Percentiles rank a stretch among this genome's conserved stretches.
Evolutionary conservation across 2,888 invertebrate genomes (phyloP).

Genomic region (Odontomyia ornata): DNA sequence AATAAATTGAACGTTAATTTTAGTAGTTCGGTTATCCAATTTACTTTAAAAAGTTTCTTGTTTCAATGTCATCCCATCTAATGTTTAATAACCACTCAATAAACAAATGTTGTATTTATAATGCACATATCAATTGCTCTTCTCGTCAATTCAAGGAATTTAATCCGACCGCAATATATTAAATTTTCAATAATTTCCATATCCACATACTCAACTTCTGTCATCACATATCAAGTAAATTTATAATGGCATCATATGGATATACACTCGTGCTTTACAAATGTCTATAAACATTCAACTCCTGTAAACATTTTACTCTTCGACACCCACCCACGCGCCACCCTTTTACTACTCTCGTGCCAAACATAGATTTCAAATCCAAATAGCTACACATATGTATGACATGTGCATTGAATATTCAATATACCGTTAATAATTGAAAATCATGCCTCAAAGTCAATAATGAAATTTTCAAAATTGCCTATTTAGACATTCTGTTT

Average conservation of each 20-base stretch:
- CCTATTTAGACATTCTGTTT: conserved; percentile 2
- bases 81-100: no score
- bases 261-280: no score
- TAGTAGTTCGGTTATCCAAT: no score
- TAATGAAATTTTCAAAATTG: conserved; percentile 7
- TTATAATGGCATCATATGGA: neutral
- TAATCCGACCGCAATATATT: conserved; percentile 20
- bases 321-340: neutral
- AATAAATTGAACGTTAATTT: no score
- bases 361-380: no score
- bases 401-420: conserved; percentile 25
- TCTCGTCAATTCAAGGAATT: neutral
- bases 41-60: no score
- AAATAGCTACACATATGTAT: neutral
- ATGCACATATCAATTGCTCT: no score
- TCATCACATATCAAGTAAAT: neutral
- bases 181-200: conserved; percentile 14
- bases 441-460: conserved; percentile 12
- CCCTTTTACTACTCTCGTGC: no score
- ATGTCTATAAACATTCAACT: no score
- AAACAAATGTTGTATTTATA: no score
- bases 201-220: conserved; percentile 4
- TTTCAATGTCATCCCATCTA: no score
- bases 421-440: conserved; percentile 12
- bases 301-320: neutral